Evolutionary conservation across 35 echinoderm and acorn worm genomes (phyloP).

Genomic region (Heliocidaris erythrogramma): DNA sequence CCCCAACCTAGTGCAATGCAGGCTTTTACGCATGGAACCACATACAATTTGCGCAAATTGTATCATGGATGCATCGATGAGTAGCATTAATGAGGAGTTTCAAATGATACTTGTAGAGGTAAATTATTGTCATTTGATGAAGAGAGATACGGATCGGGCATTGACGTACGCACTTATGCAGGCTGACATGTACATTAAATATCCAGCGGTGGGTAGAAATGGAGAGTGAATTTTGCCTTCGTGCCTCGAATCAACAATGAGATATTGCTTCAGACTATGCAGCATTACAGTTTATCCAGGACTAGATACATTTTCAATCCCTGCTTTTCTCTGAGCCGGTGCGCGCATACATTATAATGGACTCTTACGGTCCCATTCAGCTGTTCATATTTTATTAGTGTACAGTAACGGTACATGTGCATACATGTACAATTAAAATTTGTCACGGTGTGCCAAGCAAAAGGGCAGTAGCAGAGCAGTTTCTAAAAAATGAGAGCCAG

Average conservation of each 20-base stretch:
- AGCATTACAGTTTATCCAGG: neutral
- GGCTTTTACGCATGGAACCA: neutral
- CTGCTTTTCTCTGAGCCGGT: neutral
- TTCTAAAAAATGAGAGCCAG: no score
- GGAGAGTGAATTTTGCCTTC: neutral
- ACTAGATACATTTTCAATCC: neutral
- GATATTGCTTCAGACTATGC: neutral
- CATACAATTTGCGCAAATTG: neutral
- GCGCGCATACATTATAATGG: neutral
- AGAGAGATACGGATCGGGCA: neutral
- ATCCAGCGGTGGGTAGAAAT: neutral
- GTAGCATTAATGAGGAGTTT: neutral
- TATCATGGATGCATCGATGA: neutral
- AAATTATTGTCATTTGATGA: neutral
- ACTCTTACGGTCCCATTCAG: neutral
- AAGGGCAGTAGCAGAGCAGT: no score
- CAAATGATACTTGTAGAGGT: neutral
- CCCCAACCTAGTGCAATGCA: neutral
- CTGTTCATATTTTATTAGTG: neutral
- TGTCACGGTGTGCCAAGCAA: no score
- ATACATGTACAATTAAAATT: no score
- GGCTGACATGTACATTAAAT: neutral
- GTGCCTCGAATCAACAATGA: neutral
- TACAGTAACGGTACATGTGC: no score
- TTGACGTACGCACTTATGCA: neutral